Evolutionary conservation across 2,113 vertebrate genomes (phyloP), one percentile per base, ranked within the genome.

Genomic region (Carassius carassius): DNA sequence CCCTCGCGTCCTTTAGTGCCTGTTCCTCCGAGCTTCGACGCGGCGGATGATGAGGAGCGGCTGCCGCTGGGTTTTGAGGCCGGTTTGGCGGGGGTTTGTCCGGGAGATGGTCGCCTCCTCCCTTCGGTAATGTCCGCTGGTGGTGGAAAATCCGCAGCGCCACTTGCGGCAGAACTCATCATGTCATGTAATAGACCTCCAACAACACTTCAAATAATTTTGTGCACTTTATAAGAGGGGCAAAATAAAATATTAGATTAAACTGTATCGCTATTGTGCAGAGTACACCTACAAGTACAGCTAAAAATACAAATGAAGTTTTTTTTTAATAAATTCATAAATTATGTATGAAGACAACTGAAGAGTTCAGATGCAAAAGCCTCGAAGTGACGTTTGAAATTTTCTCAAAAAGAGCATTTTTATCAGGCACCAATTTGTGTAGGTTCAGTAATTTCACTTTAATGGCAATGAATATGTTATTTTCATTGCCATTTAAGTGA

Each of bases 21-120:
- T 60, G 32, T 23, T 3, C 69, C 69, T 56, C 56, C 76, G 44
- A 6, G 87, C 73, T 88, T 88, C 41, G 90, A 78, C 67, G 90
- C 83, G 5, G 82, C 29, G 19, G 89, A 32, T n/a, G 81, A 85
- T 85, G 76, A 17, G 5, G 84, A 58, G n/a, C 63, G 84, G 41
- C 14, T 49, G 49, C 32, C 23, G 67, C 41, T 60, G 65, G 54
- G 49, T 35, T 92, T 92, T 5, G 90, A 79, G 49, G 86, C 86
- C 37, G 91, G 86, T 90, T 83, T 91, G 75, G 37, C 72, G 9
- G 86, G 75, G 60, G 78, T 87, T 86, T 95, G 93, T 78, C 93
- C 91, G 58, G 92, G 94, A 1, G 95, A 95, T 29, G 94, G 91
- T 76, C 84, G 87, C 91, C 93, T 94, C 91, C 93, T 95, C 89